These are phyloP conservation scores for Lymantria monacha DNA, from an alignment of 2,888 invertebrate genomes.

Conservation along the genomic window DNA sequence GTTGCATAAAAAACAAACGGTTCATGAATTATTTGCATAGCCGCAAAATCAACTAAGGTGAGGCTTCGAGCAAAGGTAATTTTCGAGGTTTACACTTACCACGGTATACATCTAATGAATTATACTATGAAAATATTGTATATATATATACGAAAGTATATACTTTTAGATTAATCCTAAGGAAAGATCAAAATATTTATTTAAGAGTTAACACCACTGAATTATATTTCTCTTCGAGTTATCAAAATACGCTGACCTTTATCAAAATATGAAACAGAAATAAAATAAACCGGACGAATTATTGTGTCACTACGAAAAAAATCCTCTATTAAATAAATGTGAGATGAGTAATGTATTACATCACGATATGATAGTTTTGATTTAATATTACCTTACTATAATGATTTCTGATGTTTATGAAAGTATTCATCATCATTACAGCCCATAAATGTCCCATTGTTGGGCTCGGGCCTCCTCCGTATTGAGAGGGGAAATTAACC, in stretches of 20 bases:
- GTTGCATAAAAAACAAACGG: slow-evolving; percentile 11
- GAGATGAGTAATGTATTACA: too few relatives aligned
- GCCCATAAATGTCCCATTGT: too few relatives aligned
- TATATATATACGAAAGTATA: not conserved
- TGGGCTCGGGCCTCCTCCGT: too few relatives aligned
- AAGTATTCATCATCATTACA: too few relatives aligned
- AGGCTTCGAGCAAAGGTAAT: slow-evolving; percentile 20
- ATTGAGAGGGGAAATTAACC: too few relatives aligned
- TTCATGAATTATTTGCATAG: slow-evolving; percentile 33
- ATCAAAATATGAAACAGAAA: slow-evolving; percentile 20
- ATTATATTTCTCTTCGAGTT: slow-evolving; percentile 9
- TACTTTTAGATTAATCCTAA: not conserved
- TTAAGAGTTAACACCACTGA: slow-evolving; percentile 11
- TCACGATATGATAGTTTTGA: too few relatives aligned
- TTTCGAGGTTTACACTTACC: slow-evolving; percentile 12
- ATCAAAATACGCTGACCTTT: slow-evolving; percentile 4
- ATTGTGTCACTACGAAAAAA: not conserved
- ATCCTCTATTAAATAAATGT: not conserved
- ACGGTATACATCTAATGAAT: slow-evolving; percentile 9
- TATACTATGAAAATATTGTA: not conserved
- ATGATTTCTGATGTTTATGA: too few relatives aligned
- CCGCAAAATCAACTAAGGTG: slow-evolving; percentile 30
- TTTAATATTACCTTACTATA: too few relatives aligned
- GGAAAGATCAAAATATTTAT: slow-evolving; percentile 13
- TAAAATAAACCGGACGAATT: slow-evolving; percentile 9